These are phyloP conservation scores for Heteromormyrus szaboi DNA, from an alignment of 2,797 vertebrate species.

Conservation along the genomic window DNA sequence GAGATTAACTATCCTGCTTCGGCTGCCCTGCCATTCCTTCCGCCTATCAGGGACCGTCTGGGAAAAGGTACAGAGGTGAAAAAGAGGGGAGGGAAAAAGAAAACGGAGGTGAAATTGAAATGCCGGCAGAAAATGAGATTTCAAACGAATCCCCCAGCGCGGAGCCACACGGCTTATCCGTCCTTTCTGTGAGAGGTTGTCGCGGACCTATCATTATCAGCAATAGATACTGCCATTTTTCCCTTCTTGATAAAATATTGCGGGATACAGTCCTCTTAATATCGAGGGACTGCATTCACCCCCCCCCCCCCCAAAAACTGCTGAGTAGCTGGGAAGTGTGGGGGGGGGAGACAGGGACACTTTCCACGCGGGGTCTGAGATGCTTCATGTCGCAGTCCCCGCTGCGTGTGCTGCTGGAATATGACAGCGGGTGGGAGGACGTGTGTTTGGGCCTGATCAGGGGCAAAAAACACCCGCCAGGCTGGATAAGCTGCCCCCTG, in stretches of 20 bases:
- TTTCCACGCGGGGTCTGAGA: background rate
- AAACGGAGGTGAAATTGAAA: conserved; percentile 42
- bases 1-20: conserved; percentile 35
- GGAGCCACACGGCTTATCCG: conserved; percentile 35
- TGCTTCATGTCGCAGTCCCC: background rate
- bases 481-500: background rate
- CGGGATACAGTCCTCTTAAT: conserved; percentile 28
- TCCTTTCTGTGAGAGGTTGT: conserved; percentile 38
- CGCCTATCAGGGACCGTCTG: conserved; percentile 12
- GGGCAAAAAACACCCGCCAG: background rate
- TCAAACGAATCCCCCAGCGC: conserved; percentile 41
- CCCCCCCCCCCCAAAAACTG: conserved; percentile 14
- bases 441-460: background rate
- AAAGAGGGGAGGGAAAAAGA: background rate
- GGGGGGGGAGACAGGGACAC: background rate
- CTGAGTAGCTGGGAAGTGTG: conserved; percentile 20
- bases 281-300: conserved; percentile 10
- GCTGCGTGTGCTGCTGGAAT: background rate
- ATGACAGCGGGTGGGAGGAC: background rate
- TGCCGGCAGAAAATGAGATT: conserved; percentile 46
- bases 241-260: conserved; percentile 33
- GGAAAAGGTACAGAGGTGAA: conserved; percentile 2
- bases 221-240: conserved; percentile 35
- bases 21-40: conserved; percentile 20
- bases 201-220: conserved; percentile 40